A percentile compares a stretch with the other conserved stretches of the same genome.
Evolutionary conservation across 1,140 invertebrate genomes (phyloP).

Genomic region (Drosophila teissieri): DNA sequence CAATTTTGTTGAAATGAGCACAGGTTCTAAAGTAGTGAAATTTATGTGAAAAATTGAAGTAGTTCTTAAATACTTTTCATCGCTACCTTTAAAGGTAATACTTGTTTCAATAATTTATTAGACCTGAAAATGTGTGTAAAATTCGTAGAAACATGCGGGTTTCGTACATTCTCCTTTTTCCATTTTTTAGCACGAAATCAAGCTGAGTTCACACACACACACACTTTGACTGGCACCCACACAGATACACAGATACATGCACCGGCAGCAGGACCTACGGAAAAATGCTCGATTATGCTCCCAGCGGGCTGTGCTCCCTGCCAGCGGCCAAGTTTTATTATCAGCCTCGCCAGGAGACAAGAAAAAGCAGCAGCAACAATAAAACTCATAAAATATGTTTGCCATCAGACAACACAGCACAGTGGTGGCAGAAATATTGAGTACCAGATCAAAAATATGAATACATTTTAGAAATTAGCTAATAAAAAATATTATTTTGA

Average conservation of each 20-base stretch:
- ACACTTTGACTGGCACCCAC: constrained; percentile 14
- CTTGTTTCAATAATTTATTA: constrained; percentile 7
- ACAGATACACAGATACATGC: constrained; percentile 15
- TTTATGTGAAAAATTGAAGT: background rate
- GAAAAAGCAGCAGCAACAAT: constrained; percentile 40
- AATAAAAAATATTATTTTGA: too few species aligned
- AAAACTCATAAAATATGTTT: constrained; percentile 81
- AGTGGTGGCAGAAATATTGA: background rate
- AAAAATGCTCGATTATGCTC: constrained; percentile 76
- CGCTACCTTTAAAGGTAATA: background rate
- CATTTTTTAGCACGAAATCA: constrained; percentile 25
- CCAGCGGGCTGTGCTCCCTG: constrained; percentile 67
- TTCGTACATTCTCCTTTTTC: constrained; percentile 5
- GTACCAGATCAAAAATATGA: too few species aligned
- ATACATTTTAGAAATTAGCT: too few species aligned
- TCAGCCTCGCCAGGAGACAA: constrained; percentile 60
- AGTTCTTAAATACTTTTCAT: background rate
- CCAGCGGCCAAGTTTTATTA: constrained; percentile 77
- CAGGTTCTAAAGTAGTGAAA: background rate
- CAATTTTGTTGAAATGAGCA: constrained; percentile 9
- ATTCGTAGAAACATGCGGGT: background rate
- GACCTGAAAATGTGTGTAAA: constrained; percentile 3
- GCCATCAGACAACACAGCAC: constrained; percentile 49
- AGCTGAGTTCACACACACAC: constrained; percentile 34
- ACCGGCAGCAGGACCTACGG: constrained; percentile 48